These are phyloP conservation scores for Popillia japonica DNA, from an alignment of 1,140 invertebrate genomes.

Conservation along the genomic window DNA sequence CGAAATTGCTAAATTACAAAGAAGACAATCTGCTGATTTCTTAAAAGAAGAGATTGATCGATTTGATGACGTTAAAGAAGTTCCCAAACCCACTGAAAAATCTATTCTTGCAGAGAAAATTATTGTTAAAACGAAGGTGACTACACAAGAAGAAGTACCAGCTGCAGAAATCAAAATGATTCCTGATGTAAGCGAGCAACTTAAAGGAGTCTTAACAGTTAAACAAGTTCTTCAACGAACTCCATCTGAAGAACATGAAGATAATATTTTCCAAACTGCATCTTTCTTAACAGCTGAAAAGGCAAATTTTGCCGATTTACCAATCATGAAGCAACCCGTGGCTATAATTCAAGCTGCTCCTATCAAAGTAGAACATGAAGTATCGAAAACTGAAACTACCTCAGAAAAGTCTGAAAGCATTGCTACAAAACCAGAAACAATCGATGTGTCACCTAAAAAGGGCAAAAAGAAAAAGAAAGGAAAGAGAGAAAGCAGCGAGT, in stretches of 20 bases:
- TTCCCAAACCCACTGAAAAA: constrained; percentile 26
- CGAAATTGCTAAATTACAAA: constrained; percentile 21
- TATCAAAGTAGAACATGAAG: neutral
- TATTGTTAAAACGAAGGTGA: too few relatives aligned
- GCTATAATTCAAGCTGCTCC: neutral
- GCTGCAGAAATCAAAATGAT: neutral
- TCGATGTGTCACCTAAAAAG: constrained; percentile 27
- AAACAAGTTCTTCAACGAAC: neutral
- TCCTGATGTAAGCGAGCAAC: neutral
- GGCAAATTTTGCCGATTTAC: neutral
- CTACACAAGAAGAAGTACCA: neutral
- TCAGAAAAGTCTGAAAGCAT: too few relatives aligned
- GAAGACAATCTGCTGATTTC: constrained; percentile 9
- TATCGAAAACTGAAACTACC: too few relatives aligned
- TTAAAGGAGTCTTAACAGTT: too few relatives aligned
- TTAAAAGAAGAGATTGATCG: constrained; percentile 30
- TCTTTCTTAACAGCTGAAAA: neutral
- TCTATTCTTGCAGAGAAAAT: neutral
- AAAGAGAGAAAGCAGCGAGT: constrained; percentile 37
- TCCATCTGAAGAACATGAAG: neutral
- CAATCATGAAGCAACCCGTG: neutral
- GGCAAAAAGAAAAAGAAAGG: constrained; percentile 35
- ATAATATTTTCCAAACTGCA: constrained; percentile 4
- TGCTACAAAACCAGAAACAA: neutral
- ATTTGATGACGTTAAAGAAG: constrained; percentile 39